These are phyloP conservation scores for Empis livida DNA, from an alignment of 2,888 invertebrate genomes.

Conservation along the genomic window DNA sequence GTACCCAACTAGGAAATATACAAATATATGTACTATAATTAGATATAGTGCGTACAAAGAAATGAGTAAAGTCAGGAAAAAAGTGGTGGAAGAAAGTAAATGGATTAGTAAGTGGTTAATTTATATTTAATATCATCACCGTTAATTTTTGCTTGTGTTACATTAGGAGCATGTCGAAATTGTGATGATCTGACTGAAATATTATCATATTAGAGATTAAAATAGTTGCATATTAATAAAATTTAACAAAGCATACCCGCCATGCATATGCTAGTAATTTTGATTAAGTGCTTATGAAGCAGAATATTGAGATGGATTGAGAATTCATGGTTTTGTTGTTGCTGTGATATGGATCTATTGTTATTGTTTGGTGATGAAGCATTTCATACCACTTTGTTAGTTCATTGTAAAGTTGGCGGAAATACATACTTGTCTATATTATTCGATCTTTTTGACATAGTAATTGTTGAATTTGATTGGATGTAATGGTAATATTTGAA, in stretches of 20 bases:
- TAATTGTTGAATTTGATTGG: conserved; percentile 10
- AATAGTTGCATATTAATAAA: not conserved
- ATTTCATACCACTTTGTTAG: conserved; percentile 52
- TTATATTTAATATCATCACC: conserved; percentile 25
- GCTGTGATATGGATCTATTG: conserved; percentile 13
- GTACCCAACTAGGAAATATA: too few species aligned
- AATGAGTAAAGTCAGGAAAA: too few species aligned
- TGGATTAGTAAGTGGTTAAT: too few species aligned
- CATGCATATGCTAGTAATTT: conserved; percentile 16
- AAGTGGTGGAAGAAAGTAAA: too few species aligned
- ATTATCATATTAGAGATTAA: not conserved
- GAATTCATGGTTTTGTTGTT: conserved; percentile 15
- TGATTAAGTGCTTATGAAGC: conserved; percentile 17
- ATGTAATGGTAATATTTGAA: conserved; percentile 10
- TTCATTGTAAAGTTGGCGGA: conserved; percentile 46
- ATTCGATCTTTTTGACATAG: conserved; percentile 10
- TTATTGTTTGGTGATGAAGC: conserved; percentile 39
- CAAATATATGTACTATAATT: too few species aligned
- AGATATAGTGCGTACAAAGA: too few species aligned
- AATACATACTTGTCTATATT: conserved; percentile 55
- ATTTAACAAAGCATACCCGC: conserved; percentile 11
- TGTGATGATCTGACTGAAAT: conserved; percentile 21
- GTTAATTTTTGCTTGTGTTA: conserved; percentile 29
- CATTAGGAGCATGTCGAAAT: conserved; percentile 20
- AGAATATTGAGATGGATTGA: conserved; percentile 17